Evolutionary conservation across 2,888 invertebrate genomes (phyloP).

Genomic region (Anarsia innoxiella): DNA sequence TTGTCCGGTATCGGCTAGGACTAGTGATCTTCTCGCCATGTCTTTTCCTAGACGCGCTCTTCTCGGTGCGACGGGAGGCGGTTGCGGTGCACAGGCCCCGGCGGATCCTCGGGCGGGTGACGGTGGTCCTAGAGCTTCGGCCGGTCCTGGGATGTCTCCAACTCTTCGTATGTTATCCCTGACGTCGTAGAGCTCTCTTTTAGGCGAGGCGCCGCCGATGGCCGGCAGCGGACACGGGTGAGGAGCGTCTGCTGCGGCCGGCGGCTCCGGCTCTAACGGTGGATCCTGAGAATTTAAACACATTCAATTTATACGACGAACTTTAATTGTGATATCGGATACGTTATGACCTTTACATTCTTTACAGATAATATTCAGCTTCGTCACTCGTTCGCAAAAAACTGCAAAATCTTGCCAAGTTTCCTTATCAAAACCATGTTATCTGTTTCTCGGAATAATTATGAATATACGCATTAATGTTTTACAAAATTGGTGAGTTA

Average conservation of each 20-base stretch:
- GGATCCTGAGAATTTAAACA: too few relatives aligned
- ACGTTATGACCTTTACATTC: not conserved
- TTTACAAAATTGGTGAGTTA: too few relatives aligned
- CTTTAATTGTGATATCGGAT: not conserved
- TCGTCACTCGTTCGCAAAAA: too few relatives aligned
- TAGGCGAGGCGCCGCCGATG: constrained; percentile 64
- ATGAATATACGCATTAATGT: too few relatives aligned
- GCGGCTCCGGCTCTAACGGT: constrained; percentile 53
- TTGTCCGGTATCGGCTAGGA: constrained; percentile 69
- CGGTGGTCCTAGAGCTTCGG: constrained; percentile 74
- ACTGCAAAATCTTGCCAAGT: too few relatives aligned
- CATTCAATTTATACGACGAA: constrained; percentile 12
- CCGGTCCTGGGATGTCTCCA: constrained; percentile 46
- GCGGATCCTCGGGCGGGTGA: constrained; percentile 82
- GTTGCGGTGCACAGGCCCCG: constrained; percentile 78
- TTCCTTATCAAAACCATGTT: too few relatives aligned
- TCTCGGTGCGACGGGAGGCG: constrained; percentile 61
- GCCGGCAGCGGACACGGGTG: constrained; percentile 56
- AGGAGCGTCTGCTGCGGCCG: constrained; percentile 55
- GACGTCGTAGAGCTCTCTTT: constrained; percentile 56
- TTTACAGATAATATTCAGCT: too few relatives aligned
- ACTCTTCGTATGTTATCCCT: constrained; percentile 52
- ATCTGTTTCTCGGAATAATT: too few relatives aligned
- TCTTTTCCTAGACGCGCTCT: constrained; percentile 74
- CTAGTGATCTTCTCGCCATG: constrained; percentile 79